These are phyloP conservation scores for Aspidoscelis tigris DNA, from an alignment of 2,113 vertebrate species.

Conservation along the genomic window DNA sequence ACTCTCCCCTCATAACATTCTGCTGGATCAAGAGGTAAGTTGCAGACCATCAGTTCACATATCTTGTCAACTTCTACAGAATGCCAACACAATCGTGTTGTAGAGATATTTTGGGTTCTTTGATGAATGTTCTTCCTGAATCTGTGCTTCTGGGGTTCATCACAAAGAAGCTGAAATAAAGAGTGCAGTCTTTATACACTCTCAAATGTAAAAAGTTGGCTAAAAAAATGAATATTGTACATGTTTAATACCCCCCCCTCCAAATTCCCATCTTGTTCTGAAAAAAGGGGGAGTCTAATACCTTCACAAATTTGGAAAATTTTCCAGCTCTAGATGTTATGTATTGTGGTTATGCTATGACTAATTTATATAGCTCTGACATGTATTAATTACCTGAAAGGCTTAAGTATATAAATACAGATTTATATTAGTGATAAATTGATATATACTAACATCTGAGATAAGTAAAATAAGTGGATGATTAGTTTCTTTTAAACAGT, in stretches of 20 bases:
- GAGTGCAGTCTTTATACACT: no score
- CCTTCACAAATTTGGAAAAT: no score
- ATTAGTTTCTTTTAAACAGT: no score
- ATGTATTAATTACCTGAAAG: neutral
- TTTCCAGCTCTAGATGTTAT: neutral
- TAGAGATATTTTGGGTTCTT: no score
- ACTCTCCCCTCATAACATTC: slow-evolving; percentile 88
- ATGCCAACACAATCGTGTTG: slow-evolving; percentile 7
- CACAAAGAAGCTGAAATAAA: no score
- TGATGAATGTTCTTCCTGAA: no score
- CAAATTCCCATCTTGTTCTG: neutral
- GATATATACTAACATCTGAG: neutral
- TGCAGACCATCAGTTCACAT: neutral
- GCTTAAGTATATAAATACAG: neutral
- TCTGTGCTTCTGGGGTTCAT: no score
- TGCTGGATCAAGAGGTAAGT: slow-evolving; percentile 90
- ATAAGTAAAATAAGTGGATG: neutral
- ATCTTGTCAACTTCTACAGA: neutral
- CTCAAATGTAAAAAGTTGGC: no score
- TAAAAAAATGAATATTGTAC: no score
- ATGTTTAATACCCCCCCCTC: neutral
- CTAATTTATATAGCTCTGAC: neutral
- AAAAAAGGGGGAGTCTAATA: no score
- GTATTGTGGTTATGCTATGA: neutral
- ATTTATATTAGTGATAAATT: neutral